These are phyloP conservation scores for Incurvaria masculella DNA, from an alignment of 2,888 invertebrate genomes.

Conservation along the genomic window DNA sequence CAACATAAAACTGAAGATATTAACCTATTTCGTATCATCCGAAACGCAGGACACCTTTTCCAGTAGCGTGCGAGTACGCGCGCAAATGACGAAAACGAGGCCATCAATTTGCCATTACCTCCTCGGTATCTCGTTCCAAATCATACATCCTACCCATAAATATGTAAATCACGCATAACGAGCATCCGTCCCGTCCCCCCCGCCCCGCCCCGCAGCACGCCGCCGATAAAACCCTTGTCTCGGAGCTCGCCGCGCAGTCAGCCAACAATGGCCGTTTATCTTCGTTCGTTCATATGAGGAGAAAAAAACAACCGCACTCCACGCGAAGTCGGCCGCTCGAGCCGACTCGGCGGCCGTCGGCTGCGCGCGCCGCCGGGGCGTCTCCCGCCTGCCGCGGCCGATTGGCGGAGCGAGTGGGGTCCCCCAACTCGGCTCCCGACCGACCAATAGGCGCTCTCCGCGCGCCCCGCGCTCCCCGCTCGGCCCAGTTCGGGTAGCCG, in stretches of 20 bases:
- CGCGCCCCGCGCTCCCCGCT: conserved; percentile 38
- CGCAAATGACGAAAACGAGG: too few relatives aligned
- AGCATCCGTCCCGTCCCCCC: conserved; percentile 25
- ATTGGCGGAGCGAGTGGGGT: conserved; percentile 33
- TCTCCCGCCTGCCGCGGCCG: conserved; percentile 23
- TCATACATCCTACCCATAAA: too few relatives aligned
- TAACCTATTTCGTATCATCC: too few relatives aligned
- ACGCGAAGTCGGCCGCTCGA: conserved; percentile 25
- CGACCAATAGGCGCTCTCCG: conserved; percentile 31
- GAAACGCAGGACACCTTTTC: too few relatives aligned
- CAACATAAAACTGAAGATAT: too few relatives aligned
- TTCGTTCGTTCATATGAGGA: conserved; percentile 36
- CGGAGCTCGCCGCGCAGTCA: conserved; percentile 25
- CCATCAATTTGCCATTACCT: too few relatives aligned
- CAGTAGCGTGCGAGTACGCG: too few relatives aligned
- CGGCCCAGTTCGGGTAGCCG: conserved; percentile 37
- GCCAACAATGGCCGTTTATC: conserved; percentile 56
- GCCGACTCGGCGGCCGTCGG: conserved; percentile 24
- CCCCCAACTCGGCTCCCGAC: conserved; percentile 35
- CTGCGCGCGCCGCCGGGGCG: conserved; percentile 37
- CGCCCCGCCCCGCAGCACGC: conserved; percentile 29
- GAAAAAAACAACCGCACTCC: conserved; percentile 34
- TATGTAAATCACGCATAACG: too few relatives aligned
- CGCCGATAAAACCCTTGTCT: conserved; percentile 45
- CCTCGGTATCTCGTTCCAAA: too few relatives aligned